Evolutionary conservation across 2,888 invertebrate genomes (phyloP).

Genomic region (Rhagium mordax): DNA sequence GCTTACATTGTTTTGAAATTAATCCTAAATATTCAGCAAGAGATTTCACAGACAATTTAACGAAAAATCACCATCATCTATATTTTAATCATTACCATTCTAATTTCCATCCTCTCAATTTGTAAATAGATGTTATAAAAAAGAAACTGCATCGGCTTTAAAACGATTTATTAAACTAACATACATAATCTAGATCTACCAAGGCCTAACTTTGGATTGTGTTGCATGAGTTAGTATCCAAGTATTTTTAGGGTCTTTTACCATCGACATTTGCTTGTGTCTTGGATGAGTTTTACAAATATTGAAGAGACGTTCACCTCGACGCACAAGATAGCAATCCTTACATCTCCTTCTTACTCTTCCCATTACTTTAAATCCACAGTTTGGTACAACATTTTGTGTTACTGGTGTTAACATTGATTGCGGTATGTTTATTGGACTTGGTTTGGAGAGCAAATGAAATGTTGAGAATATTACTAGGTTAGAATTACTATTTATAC

Average conservation of each 20-base stretch:
- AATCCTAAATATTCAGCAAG: too few species aligned
- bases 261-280: constrained; percentile 87
- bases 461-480: neutral
- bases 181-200: constrained; percentile 63
- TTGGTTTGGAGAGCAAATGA: constrained; percentile 19
- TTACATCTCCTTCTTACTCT: constrained; percentile 80
- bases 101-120: too few species aligned
- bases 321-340: constrained; percentile 82
- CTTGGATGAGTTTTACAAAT: constrained; percentile 84
- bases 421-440: constrained; percentile 1
- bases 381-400: constrained; percentile 58
- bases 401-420: constrained; percentile 47
- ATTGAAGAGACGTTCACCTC: constrained; percentile 80
- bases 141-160: neutral
- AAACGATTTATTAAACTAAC: neutral
- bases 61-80: too few species aligned
- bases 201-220: constrained; percentile 74
- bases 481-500: neutral
- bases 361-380: constrained; percentile 83
- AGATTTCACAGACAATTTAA: too few species aligned
- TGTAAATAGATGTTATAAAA: too few species aligned
- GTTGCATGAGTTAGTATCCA: constrained; percentile 85
- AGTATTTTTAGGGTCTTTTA: constrained; percentile 78
- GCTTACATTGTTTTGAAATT: too few species aligned
- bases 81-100: too few species aligned